Base-by-base conservation (phyloP, 2,888 invertebrate genomes). In the Euzetes globulus region DNA sequence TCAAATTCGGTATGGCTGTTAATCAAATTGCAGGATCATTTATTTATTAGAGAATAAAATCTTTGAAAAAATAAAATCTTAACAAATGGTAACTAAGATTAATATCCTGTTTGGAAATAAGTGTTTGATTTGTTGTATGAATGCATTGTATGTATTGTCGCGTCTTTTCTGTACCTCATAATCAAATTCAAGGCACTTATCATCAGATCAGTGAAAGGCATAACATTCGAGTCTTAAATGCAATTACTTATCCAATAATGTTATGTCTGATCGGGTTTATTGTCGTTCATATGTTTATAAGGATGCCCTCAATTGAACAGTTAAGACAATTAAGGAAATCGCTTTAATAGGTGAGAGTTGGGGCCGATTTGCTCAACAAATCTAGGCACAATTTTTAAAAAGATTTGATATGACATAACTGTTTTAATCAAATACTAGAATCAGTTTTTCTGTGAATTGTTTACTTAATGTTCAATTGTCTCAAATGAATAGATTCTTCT, bases 291-390 rank as follows among this genome's bases (percentile, higher is more conserved):
- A 50, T 58, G 58, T 37, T 29, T 41, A 70, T 47, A 70, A 70
- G 70, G 70, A 70, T 70, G 70, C 70, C 70, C 70, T 70, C 70
- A 70, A 70, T 70, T 70, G 47, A 70, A 70, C 25, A 70, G 41
- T 70, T 70, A 70, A 70, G 70, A 70, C 47, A 70, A 70, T 19
- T 47, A 9, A 70, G 70, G 70, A 70, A 70, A 47, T 70, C n/a
- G 17, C 25, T 47, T n/a, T 70, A 70, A 70, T 70, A 47, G 47
- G 15, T 70, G 45, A 70, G 22, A 41, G 25, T 7, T 6, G 45
- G 22, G 22, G 55, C 11, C 55, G 25, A 19, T 22, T 5, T 25
- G 13, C 25, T 17, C 52, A 52, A 19, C 25, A 25, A 7, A 55
- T 58, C 27, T 7, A 15, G 4, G n/a, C n/a, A 58, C 58, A 29